Conservation (phyloP, 2,888 invertebrate genomes). For the Crocallis elinguaria region DNA sequence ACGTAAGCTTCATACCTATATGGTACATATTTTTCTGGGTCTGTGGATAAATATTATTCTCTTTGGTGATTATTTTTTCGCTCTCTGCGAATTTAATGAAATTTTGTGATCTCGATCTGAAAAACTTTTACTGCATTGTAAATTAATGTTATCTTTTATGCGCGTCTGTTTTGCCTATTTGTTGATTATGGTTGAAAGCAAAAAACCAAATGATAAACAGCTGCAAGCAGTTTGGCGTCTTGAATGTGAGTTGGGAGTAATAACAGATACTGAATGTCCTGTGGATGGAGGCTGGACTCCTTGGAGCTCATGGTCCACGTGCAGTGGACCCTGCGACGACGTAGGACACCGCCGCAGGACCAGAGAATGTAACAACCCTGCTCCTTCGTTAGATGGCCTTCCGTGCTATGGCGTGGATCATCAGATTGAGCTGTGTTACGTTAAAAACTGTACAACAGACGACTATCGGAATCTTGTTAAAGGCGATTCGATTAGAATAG, state of each 20-base stretch:
- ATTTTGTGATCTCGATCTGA: too few species aligned
- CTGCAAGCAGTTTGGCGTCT: conserved; percentile 68
- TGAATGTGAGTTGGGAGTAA: conserved; percentile 73
- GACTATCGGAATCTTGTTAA: conserved; percentile 66
- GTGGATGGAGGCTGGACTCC: conserved; percentile 79
- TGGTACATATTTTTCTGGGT: too few species aligned
- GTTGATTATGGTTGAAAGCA: conserved; percentile 38
- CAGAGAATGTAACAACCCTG: conserved; percentile 74
- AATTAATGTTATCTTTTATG: not conserved
- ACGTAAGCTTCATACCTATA: too few species aligned
- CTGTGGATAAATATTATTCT: too few species aligned
- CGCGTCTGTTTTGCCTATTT: not conserved
- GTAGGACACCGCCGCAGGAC: conserved; percentile 66
- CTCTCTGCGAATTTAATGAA: too few species aligned
- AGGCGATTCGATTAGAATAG: conserved; percentile 61
- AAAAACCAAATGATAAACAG: conserved; percentile 58
- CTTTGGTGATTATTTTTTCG: too few species aligned
- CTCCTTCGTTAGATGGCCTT: conserved; percentile 70
- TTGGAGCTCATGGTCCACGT: conserved; percentile 76
- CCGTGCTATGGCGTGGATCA: conserved; percentile 69
- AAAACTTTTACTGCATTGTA: not conserved
- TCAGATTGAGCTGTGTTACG: conserved; percentile 68
- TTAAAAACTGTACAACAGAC: conserved; percentile 68
- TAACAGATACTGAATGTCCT: conserved; percentile 69
- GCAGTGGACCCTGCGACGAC: conserved; percentile 76